Evolutionary conservation across 2,797 vertebrate species (phyloP), one percentile per base, ranked within the genome.

Genomic region (Okamejei kenojei): DNA sequence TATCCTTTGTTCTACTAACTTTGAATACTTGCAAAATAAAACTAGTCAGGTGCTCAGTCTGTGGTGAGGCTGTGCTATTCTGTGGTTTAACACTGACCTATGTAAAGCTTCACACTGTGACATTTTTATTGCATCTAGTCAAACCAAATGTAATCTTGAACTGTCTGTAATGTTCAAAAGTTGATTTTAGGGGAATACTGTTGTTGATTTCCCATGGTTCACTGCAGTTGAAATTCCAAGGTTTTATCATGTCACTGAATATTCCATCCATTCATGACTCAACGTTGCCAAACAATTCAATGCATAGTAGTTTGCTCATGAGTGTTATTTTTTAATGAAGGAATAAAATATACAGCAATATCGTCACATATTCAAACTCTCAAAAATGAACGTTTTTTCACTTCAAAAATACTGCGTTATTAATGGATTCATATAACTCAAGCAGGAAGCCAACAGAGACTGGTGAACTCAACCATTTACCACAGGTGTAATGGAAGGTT

Each of bases 401-500:
- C 23, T 74, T 76, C 38, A 74, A 91, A 74, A 76, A 92, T 92
- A 92, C 35, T 76, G 71, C 7, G 90, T 58, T 92, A 71, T 58
- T 54, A 74, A 92, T 74, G 74, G 71, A 90, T 71, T 90, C 71
- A 45, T 74, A 73, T 91, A 58, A 38, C 58, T 74, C 38, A 29
- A 58, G 38, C 90, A 92, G 90, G 90, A 92, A 92, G 71, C 19
- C 15, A 92, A 35, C 73, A 91, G 35, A 91, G 71, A 73, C 71
- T 73, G 65, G 90, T 74, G 90, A 71, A 74, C 90, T 92, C 71
- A 54, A 54, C 21, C 71, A 58, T 92, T 92, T 74, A 92, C 90
- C 90, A 92, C 90, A 92, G 90, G 71, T 76, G 90, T 38, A 92
- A 92, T 76, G 38, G 90, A 92, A 92, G 90, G 38, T 76, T 92